phyloP scores from a whole-genome alignment of 2,888 invertebrate species.

The Gasteruption jaculator region DNA sequence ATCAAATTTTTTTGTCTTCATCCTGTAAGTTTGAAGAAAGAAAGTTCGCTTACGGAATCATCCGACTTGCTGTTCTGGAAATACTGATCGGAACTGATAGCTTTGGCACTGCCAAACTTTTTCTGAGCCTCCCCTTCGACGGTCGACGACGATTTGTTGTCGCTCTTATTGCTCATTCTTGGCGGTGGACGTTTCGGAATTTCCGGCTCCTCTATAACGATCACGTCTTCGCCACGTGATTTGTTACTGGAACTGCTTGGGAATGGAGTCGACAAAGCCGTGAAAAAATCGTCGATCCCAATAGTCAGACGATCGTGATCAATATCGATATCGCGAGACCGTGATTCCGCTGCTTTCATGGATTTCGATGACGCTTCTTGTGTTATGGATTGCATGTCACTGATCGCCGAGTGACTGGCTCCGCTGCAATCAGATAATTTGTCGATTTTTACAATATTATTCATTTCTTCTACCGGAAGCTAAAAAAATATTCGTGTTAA shows the following conservation, averaged over 20 bases:
- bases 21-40: too few species aligned
- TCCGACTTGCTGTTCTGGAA: conserved; percentile 70
- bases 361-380: conserved; percentile 63
- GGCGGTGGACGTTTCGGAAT: conserved; percentile 32
- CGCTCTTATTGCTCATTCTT: conserved; percentile 25
- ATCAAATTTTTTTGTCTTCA: too few species aligned
- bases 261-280: conserved; percentile 32
- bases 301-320: conserved; percentile 30
- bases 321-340: conserved; percentile 31
- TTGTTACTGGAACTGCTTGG: conserved; percentile 32
- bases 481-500: too few species aligned
- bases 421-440: conserved; percentile 51
- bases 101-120: conserved; percentile 96
- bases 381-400: conserved; percentile 87
- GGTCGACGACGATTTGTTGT: conserved; percentile 22
- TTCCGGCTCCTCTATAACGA: conserved; percentile 48
- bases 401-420: conserved; percentile 80
- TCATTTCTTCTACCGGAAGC: too few species aligned
- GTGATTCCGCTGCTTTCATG: conserved; percentile 35
- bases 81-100: conserved; percentile 96
- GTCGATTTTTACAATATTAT: too few species aligned
- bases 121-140: conserved; percentile 79
- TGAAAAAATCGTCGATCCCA: conserved; percentile 52
- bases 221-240: conserved; percentile 49
- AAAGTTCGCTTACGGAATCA: conserved; percentile 51